These are phyloP conservation scores for Conus ventricosus DNA, from an alignment of 1,140 invertebrate genomes.

Conservation along the genomic window DNA sequence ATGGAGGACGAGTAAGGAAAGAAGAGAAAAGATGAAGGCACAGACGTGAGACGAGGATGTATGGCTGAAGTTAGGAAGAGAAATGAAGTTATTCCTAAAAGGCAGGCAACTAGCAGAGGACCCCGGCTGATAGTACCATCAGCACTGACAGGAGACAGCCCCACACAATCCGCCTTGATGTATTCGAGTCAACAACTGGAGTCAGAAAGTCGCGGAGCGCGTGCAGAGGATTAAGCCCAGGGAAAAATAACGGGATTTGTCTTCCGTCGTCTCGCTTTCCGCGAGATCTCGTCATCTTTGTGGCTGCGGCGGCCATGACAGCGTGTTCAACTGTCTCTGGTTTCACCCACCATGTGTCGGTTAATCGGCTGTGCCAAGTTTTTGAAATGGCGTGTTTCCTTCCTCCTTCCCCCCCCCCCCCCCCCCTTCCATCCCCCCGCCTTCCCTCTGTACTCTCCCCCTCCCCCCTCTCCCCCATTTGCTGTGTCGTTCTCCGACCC, in stretches of 20 bases:
- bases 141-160: neutral
- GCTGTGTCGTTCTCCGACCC: neutral
- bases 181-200: slow-evolving; percentile 31
- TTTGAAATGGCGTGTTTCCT: slow-evolving; percentile 29
- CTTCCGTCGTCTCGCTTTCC: slow-evolving; percentile 6
- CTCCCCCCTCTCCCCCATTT: neutral
- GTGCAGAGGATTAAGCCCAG: slow-evolving; percentile 8
- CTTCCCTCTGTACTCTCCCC: neutral
- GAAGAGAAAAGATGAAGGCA: too few species aligned
- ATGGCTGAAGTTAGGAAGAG: too few species aligned
- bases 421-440: neutral
- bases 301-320: slow-evolving; percentile 4
- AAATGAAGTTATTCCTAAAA: too few species aligned
- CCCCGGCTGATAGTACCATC: too few species aligned
- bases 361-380: slow-evolving; percentile 24
- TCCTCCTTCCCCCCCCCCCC: neutral
- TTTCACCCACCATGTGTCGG: slow-evolving; percentile 28
- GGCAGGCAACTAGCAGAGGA: too few species aligned
- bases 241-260: slow-evolving; percentile 30
- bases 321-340: slow-evolving; percentile 23
- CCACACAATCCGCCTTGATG: slow-evolving; percentile 24
- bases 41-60: too few species aligned
- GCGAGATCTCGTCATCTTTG: neutral
- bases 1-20: too few species aligned
- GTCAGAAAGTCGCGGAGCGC: slow-evolving; percentile 19